Base-by-base conservation (phyloP, 1,140 invertebrate genomes). In the Halesus radiatus region DNA sequence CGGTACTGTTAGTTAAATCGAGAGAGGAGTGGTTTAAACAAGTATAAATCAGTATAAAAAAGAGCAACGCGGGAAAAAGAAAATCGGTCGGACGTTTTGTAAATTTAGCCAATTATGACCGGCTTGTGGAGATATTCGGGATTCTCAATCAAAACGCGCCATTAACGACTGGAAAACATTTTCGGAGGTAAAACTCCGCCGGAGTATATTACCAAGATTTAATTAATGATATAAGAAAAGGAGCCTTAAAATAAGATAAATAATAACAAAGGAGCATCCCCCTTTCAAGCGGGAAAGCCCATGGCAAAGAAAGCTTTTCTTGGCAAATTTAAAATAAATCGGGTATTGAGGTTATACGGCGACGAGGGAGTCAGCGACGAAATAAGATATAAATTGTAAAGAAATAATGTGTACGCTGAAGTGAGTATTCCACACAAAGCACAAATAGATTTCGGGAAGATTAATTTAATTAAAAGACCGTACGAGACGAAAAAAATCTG, bases 161-260 rank as follows among this genome's bases (percentile, higher is more conserved):
- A 70, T 70, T 70, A 70, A 22, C 15, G 66, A 50, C 29, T 37
- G 32, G 32, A 70, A 70, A 70, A 22, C 37, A 70, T 70, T 70
- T 70, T 45, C n/a, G 66, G 66, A 45, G 66, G 66, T 15, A 45
- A 70, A 45, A 18, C n/a, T 45, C 66, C 60, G 60, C 18, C 18
- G 60, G 60, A 22, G 60, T 64, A 64, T 64, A 64, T 26, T 64
- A 64, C 13, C 60, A 26, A 22, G 75, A 76, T 76, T 37, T 62
- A 64, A 76, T 64, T 76, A 76, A 76, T 76, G 60, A 76, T 76
- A 76, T 64, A 76, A 76, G 60, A 64, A 76, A 62, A 50, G 54
- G 64, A 50, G 75, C 60, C 60, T 32, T 62, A 64, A 75, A 76
- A 76, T 64, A 26, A 32, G 32, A 62, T 76, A 76, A 64, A 50